These are phyloP conservation scores for Platycnemis pennipes DNA, from an alignment of 2,888 invertebrate species.

Conservation along the genomic window DNA sequence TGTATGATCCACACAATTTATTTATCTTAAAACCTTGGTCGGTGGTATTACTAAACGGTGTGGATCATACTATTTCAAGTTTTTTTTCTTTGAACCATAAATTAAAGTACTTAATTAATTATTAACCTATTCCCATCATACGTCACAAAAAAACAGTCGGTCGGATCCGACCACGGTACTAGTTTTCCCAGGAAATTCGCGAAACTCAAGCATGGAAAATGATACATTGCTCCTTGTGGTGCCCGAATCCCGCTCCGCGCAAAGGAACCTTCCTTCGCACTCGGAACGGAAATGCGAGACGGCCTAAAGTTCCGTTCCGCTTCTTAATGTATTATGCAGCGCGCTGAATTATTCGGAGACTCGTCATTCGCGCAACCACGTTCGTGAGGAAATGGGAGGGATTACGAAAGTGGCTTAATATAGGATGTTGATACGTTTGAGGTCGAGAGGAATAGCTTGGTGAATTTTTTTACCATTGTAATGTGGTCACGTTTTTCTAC, in stretches of 20 bases:
- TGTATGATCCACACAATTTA: too few relatives aligned
- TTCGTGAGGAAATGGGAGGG: not conserved
- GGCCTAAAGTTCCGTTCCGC: not conserved
- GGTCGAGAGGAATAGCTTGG: not conserved
- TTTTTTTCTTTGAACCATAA: too few relatives aligned
- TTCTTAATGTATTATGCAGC: not conserved
- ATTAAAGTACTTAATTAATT: too few relatives aligned
- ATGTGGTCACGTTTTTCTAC: too few relatives aligned
- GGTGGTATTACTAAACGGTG: too few relatives aligned
- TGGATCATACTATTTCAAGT: too few relatives aligned
- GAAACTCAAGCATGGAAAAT: not conserved
- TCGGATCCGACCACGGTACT: not conserved
- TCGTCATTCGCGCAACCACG: not conserved
- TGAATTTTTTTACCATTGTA: not conserved
- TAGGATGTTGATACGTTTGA: not conserved
- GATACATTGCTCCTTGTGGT: not conserved
- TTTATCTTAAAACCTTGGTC: too few relatives aligned
- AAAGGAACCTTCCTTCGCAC: not conserved
- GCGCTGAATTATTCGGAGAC: not conserved
- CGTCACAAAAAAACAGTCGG: too few relatives aligned
- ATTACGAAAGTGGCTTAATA: not conserved
- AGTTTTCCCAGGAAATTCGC: not conserved
- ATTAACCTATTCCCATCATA: too few relatives aligned
- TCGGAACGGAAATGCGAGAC: not conserved
- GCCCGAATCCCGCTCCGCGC: not conserved